Percentiles rank a stretch among this genome's conserved stretches.
Evolutionary conservation across 2,888 invertebrate genomes (phyloP).

Genomic region (Lasioglossum morio): DNA sequence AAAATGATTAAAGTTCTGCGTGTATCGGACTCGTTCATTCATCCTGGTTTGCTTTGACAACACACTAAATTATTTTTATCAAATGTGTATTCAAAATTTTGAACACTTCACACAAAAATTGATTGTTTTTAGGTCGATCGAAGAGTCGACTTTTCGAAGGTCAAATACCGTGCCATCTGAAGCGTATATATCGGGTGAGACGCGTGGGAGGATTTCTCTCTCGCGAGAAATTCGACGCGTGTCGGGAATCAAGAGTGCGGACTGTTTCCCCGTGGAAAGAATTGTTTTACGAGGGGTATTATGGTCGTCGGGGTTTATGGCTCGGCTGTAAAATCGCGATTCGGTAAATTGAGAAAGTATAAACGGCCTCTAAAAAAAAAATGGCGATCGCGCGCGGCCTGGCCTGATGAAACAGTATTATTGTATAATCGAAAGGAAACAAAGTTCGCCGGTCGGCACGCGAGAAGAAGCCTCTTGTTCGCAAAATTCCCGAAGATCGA

Average conservation of each 20-base stretch:
- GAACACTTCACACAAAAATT: not conserved
- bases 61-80: too few relatives aligned
- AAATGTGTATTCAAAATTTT: too few relatives aligned
- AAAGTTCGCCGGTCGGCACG: not conserved
- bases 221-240: not conserved
- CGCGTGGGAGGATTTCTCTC: not conserved
- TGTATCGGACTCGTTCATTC: too few relatives aligned
- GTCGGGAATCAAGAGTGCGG: constrained; percentile 9
- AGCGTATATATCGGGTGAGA: not conserved
- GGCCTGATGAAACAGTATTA: not conserved
- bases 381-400: not conserved
- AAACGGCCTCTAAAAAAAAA: constrained; percentile 4
- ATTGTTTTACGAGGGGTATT: constrained; percentile 51
- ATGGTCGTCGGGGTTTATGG: constrained; percentile 43
- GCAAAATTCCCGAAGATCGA: not conserved
- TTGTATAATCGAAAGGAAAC: not conserved
- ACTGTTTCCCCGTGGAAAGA: constrained; percentile 24
- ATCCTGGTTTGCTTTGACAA: too few relatives aligned
- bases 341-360: constrained; percentile 52
- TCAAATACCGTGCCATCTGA: not conserved
- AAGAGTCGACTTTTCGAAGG: not conserved
- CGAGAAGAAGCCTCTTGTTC: not conserved
- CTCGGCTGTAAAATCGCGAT: constrained; percentile 48
- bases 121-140: not conserved
- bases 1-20: too few relatives aligned